These are phyloP conservation scores for Branchipolynoe longqiensis DNA, from an alignment of 2,888 invertebrate species.

Conservation along the genomic window DNA sequence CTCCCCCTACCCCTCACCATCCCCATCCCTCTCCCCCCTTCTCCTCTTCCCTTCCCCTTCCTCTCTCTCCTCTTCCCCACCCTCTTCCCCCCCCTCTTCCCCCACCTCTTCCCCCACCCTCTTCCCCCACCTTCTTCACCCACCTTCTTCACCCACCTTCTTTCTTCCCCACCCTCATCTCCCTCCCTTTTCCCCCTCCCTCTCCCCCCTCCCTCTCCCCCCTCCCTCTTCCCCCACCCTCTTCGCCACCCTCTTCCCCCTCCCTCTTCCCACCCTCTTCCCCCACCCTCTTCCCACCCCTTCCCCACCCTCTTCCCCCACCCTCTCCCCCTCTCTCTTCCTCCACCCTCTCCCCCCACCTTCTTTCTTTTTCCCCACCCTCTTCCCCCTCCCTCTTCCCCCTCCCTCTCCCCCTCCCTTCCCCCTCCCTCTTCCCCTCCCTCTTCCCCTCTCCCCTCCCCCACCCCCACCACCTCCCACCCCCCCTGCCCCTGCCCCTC, in stretches of 20 bases:
- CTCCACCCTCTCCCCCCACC: background rate
- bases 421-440: background rate
- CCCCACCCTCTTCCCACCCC: background rate
- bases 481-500: background rate
- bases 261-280: background rate
- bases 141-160: background rate
- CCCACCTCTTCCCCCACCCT: background rate
- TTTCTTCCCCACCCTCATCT: background rate
- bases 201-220: background rate
- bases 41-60: background rate
- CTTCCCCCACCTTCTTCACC: background rate
- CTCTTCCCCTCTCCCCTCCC: background rate
- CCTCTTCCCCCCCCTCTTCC: background rate
- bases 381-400: background rate
- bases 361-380: background rate
- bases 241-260: background rate
- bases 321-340: background rate
- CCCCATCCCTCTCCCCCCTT: background rate
- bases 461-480: background rate
- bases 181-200: background rate
- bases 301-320: background rate
- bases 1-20: background rate
- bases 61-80: background rate
- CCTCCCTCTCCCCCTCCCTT: background rate
- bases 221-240: background rate